Evolutionary conservation across 1,140 invertebrate species (phyloP).

Genomic region (Heliconius congener): DNA sequence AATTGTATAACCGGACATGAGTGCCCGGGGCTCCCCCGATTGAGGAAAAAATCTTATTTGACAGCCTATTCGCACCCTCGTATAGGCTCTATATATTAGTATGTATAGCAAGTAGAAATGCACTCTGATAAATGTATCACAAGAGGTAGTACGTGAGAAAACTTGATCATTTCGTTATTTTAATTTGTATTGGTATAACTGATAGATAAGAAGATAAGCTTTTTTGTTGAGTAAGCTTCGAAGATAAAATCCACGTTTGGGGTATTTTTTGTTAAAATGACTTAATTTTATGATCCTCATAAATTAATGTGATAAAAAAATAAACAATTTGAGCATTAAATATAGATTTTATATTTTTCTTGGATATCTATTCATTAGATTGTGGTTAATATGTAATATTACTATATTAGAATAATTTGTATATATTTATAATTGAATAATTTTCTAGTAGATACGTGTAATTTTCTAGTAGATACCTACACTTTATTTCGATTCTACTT

Average conservation of each 20-base stretch:
- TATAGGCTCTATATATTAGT: conserved; percentile 21
- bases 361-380: not conserved
- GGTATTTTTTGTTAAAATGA: not conserved
- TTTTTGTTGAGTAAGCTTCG: not conserved
- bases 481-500: not conserved
- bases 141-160: conserved; percentile 4
- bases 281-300: too few species aligned
- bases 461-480: not conserved
- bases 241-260: not conserved
- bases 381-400: not conserved
- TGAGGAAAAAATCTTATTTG: conserved; percentile 80
- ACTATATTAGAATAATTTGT: not conserved
- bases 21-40: conserved; percentile 53
- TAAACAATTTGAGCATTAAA: too few species aligned
- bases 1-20: conserved; percentile 70
- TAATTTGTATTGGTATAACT: not conserved
- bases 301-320: too few species aligned
- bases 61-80: conserved; percentile 68
- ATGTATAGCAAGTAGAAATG: conserved; percentile 9
- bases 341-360: not conserved
- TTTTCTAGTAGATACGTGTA: too few species aligned
- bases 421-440: not conserved
- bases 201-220: not conserved
- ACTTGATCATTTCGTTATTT: conserved; percentile 3
- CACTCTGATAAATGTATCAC: conserved; percentile 5